Conservation (phyloP, 37 sponge, comb jelly and placozoan genomes). For the Lycopodina hypogea region DNA sequence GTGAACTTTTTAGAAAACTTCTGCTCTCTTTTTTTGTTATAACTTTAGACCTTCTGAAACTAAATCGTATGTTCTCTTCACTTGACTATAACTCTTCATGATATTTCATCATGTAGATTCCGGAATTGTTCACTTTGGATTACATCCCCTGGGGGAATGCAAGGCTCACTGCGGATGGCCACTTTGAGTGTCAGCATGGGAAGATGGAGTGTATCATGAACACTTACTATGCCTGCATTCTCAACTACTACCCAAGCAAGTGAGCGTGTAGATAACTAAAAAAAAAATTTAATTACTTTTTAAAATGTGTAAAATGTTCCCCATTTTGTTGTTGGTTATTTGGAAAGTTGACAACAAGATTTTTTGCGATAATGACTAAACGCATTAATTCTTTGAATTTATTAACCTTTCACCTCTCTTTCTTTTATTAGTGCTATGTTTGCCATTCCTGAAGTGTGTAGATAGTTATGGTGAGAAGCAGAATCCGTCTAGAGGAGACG, state of each 20-base stretch:
- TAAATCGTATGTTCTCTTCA: background rate
- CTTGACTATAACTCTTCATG: no score
- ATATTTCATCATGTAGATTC: slow-evolving; percentile 34
- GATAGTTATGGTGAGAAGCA: slow-evolving; percentile 30
- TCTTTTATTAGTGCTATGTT: slow-evolving; percentile 1
- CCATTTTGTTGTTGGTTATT: no score
- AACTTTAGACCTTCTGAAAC: background rate
- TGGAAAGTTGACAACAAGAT: no score
- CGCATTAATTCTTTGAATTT: no score
- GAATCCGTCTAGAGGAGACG: slow-evolving; percentile 33
- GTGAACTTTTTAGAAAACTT: background rate
- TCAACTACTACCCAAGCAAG: slow-evolving; percentile 60
- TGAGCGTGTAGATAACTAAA: no score
- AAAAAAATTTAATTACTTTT: background rate
- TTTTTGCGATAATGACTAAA: no score
- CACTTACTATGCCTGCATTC: slow-evolving; percentile 71
- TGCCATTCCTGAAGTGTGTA: slow-evolving; percentile 75
- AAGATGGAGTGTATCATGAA: slow-evolving; percentile 81
- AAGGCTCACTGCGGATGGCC: slow-evolving; percentile 32
- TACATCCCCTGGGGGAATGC: slow-evolving; percentile 93
- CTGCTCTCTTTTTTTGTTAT: background rate
- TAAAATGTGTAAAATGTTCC: background rate
- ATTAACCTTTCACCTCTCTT: background rate
- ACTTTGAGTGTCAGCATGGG: slow-evolving; percentile 85
- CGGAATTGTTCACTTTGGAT: slow-evolving; percentile 56